Evolutionary conservation across 2,797 vertebrate species (phyloP), one percentile per base, ranked within the genome.

Genomic region (Peromyscus eremicus): DNA sequence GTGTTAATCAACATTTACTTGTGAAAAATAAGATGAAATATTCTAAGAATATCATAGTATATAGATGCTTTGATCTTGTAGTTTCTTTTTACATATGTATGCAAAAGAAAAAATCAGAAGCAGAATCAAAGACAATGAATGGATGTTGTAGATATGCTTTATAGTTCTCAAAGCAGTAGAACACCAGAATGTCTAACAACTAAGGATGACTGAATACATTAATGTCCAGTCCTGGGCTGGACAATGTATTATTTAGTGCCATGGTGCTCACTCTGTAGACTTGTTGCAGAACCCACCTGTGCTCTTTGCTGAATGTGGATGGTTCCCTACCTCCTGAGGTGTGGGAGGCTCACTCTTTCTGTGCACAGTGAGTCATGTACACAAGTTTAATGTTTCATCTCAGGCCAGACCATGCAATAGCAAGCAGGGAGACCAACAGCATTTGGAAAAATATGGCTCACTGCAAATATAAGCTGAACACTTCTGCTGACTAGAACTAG

Each of bases 11-110:
- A 68, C 1, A n/a, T 87, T 89, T 91, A 2, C 64, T 66, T 89
- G 17, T 86, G 57, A 71, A 91, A 87, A 89, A 79, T 79, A 46
- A 19, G 6, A 89, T 66, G 75, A 94, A 64, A 66, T 77, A 93
- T 88, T 91, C 88, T 80, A 91, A 89, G 46, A 62, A 6, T 40
- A 46, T 60, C 82, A 3, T 0, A 52, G 6, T 60, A 32, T 27
- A 77, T 37, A 40, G 55, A 62, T 83, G 27, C 14, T 73, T 89
- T 87, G n/a, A 88, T 76, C 37, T 83, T 43, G 25, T 71, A 81
- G 43, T 55, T 92, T 73, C 4, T 84, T 94, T 80, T 66, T 43
- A 92, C 75, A 23, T 86, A 66, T 13, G 3, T 86, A 82, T 75
- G 8, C 37, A 76, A 86, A 83, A 5, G 4, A 62, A 94, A 86